These are phyloP conservation scores for Drosophila willistoni DNA, from an alignment of 1,140 invertebrate genomes.

Conservation along the genomic window DNA sequence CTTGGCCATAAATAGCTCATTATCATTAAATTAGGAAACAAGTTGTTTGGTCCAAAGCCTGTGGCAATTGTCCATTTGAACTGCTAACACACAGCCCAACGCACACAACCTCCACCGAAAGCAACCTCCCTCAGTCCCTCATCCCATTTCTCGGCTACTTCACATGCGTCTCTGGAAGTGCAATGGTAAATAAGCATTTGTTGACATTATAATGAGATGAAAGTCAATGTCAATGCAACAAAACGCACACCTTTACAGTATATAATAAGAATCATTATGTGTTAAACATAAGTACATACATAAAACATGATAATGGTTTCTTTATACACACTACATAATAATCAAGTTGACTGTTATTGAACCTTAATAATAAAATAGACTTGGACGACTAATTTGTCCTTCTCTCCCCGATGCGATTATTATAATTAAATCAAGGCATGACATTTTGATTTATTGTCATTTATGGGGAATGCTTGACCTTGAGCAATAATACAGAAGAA, in stretches of 20 bases:
- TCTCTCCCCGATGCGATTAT: too few relatives aligned
- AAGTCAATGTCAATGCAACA: constrained; percentile 75
- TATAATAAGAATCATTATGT: constrained; percentile 26
- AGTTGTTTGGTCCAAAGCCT: constrained; percentile 67
- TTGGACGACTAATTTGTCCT: constrained; percentile 38
- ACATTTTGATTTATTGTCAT: too few relatives aligned
- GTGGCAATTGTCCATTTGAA: constrained; percentile 44
- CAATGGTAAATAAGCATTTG: constrained; percentile 70
- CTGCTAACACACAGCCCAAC: constrained; percentile 44
- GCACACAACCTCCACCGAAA: constrained; percentile 14
- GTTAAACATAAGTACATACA: constrained; percentile 22
- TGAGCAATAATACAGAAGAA: too few relatives aligned
- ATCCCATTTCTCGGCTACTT: not conserved
- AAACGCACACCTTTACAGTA: constrained; percentile 29
- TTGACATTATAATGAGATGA: constrained; percentile 76
- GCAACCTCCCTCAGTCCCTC: not conserved
- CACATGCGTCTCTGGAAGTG: constrained; percentile 31
- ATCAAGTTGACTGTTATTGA: constrained; percentile 54
- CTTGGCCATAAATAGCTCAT: constrained; percentile 75
- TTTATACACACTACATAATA: constrained; percentile 38
- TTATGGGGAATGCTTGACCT: too few relatives aligned
- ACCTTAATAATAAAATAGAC: constrained; percentile 46
- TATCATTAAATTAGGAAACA: constrained; percentile 79
- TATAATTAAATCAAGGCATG: too few relatives aligned
- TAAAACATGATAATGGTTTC: constrained; percentile 18